phyloP scores from a whole-genome alignment of 92 coral and sea anemone species.

The Virgularia gustaviana region DNA sequence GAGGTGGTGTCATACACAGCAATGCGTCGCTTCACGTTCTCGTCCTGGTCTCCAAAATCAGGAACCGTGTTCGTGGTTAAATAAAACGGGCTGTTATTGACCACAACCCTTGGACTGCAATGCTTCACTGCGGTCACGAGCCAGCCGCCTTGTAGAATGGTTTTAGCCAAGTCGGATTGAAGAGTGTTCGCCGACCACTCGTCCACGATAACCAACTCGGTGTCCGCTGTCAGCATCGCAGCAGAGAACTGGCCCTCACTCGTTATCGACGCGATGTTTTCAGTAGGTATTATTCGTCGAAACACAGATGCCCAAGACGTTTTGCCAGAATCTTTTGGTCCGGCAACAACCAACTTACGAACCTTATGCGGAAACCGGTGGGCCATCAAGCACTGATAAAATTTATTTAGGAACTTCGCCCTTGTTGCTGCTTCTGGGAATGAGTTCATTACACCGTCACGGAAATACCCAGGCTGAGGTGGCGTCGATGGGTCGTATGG shows the following conservation, averaged over 20 bases:
- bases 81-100: no score
- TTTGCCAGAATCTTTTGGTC: slow-evolving; percentile 19
- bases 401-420: slow-evolving; percentile 30
- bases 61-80: slow-evolving; percentile 27
- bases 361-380: slow-evolving; percentile 20
- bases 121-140: slow-evolving; percentile 25
- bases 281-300: neutral
- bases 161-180: no score
- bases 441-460: slow-evolving; percentile 13
- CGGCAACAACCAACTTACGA: slow-evolving; percentile 19
- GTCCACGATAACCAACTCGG: slow-evolving; percentile 21
- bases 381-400: slow-evolving; percentile 20
- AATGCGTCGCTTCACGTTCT: neutral
- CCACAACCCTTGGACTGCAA: no score
- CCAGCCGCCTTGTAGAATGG: slow-evolving; percentile 30
- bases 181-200: slow-evolving; percentile 15
- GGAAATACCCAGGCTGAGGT: slow-evolving; percentile 6
- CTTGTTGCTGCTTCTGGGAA: neutral
- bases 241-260: slow-evolving; percentile 19
- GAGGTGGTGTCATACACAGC: neutral
- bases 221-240: slow-evolving; percentile 23
- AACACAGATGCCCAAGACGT: slow-evolving; percentile 31
- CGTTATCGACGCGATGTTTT: slow-evolving; percentile 19
- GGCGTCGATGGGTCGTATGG: neutral
- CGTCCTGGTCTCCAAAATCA: slow-evolving; percentile 23